phyloP scores from a whole-genome alignment of 2,888 invertebrate genomes.

The Heteromurus nitidus region DNA sequence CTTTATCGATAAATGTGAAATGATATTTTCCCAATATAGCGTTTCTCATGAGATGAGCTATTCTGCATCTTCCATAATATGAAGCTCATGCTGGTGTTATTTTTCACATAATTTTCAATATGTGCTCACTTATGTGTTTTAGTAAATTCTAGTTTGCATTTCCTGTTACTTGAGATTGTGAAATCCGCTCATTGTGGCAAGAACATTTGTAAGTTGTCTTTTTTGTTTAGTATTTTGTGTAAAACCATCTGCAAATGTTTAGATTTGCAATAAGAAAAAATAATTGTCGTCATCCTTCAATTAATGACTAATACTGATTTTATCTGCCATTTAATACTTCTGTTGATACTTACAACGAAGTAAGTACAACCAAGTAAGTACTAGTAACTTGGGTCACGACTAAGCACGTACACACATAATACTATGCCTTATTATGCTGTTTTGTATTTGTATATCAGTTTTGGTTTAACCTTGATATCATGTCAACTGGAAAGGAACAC shows the following conservation, averaged over 20 bases:
- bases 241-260: not conserved
- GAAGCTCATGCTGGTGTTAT: not conserved
- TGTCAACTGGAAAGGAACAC: constrained; percentile 51
- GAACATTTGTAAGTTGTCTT: too few species aligned
- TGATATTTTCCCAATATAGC: not conserved
- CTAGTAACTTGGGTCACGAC: constrained; percentile 51
- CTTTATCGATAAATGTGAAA: not conserved
- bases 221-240: too few species aligned
- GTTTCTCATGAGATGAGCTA: not conserved
- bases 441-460: too few species aligned
- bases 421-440: too few species aligned
- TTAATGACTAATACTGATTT: not conserved
- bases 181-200: too few species aligned
- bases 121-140: not conserved
- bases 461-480: constrained; percentile 53
- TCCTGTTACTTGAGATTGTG: constrained; percentile 29
- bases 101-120: not conserved
- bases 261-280: not conserved
- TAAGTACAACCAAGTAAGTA: not conserved
- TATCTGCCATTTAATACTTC: not conserved
- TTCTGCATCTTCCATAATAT: not conserved
- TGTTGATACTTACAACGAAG: not conserved
- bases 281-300: not conserved
- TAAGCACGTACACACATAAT: constrained; percentile 12
- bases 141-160: constrained; percentile 24